Evolutionary conservation across 2,888 invertebrate species (phyloP), one percentile per base, ranked within the genome.

Genomic region (Drosophila cognata): DNA sequence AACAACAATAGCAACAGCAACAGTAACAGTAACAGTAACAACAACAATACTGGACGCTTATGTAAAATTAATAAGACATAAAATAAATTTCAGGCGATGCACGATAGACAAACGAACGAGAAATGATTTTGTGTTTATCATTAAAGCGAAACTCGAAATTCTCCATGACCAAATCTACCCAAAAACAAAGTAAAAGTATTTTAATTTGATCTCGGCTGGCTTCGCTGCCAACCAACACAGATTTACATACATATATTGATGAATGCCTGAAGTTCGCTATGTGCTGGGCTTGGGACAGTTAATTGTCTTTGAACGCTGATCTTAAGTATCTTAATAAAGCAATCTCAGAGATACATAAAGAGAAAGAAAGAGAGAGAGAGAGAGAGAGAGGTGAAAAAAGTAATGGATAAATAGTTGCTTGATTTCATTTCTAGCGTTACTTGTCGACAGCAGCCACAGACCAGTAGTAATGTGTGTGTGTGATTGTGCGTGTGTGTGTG

Each of bases 21-120:
- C 50, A 46, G 25, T 25, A 46, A 21, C 11, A 5, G 21, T 21
- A 43, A 13, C 13, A 46, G 1, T 7, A 21, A 21, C 13, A 55
- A 29, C 43, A 28, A 36, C 43, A 25, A n/a, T 46, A 25, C 36
- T 29, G 28, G 25, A n/a, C 64, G 72, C 80, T 80, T 81, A 80
- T 80, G 81, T 80, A 80, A 80, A 80, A 80, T 80, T 81, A 81
- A 81, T 81, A 79, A 80, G 76, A 79, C 72, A 80, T 81, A 55
- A 80, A 79, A 80, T 70, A 79, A 76, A 43, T 79, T 80, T 80
- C 62, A 68, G 70, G 71, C 77, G 71, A 71, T 71, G 71, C 71
- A 69, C 75, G 67, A 71, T 78, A 67, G 81, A 65, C 78, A 75
- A 80, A 81, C 68, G 71, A 70, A 63, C 28, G 38, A 64, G 80